Percentiles rank a stretch among this genome's conserved stretches.
These are phyloP conservation scores for Arctocebus calabarensis DNA, from an alignment of 2,797 vertebrate species.

Conservation along the genomic window DNA sequence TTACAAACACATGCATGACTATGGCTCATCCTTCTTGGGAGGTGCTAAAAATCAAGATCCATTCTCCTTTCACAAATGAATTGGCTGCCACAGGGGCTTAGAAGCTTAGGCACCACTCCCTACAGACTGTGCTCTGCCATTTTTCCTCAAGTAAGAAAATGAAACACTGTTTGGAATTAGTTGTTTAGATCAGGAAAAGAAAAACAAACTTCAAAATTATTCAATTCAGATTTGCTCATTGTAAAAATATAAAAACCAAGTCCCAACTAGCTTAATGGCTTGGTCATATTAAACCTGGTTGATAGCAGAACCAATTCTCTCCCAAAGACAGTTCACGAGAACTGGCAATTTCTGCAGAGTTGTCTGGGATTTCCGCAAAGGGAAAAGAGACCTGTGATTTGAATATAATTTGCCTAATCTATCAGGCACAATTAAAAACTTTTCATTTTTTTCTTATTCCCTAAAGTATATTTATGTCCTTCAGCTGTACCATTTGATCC, in stretches of 20 bases:
- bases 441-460: slow-evolving; percentile 74
- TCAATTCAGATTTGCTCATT: neutral
- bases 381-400: slow-evolving; percentile 67
- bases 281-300: neutral
- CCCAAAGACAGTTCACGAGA: neutral
- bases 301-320: neutral
- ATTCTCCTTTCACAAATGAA: neutral
- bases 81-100: neutral
- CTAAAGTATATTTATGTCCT: slow-evolving; percentile 71
- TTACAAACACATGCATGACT: neutral
- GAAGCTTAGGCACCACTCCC: neutral
- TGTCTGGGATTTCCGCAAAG: slow-evolving; percentile 46
- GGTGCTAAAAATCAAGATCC: neutral
- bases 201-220: neutral
- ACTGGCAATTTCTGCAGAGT: neutral
- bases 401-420: slow-evolving; percentile 77
- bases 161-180: neutral
- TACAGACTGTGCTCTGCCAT: neutral
- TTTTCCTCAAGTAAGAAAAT: neutral
- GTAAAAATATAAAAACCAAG: neutral
- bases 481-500: slow-evolving; percentile 73
- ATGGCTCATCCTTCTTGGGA: neutral
- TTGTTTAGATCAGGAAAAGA: neutral
- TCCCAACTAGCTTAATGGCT: neutral
- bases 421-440: slow-evolving; percentile 7